A percentile compares a stretch with the other conserved stretches of the same genome.
These are phyloP conservation scores for Axea sp. DNA, from an alignment of 2,888 invertebrate species.

Conservation along the genomic window DNA sequence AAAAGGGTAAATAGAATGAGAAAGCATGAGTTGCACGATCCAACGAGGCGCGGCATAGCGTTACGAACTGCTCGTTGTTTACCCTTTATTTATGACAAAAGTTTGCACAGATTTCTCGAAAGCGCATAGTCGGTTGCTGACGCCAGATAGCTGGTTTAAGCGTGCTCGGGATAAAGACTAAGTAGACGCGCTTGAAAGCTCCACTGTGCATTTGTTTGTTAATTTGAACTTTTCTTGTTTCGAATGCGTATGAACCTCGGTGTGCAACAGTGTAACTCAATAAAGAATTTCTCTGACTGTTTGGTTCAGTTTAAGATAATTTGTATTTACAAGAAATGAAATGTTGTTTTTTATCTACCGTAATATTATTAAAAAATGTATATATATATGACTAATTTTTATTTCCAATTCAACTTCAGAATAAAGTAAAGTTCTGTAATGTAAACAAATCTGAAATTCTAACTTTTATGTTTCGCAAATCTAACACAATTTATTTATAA, in stretches of 20 bases:
- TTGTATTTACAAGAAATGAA: too few relatives aligned
- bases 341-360: too few relatives aligned
- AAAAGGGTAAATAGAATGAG: conserved; percentile 53
- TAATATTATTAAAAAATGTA: too few relatives aligned
- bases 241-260: conserved; percentile 33
- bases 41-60: conserved; percentile 58
- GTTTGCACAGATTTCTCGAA: conserved; percentile 76
- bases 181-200: conserved; percentile 64
- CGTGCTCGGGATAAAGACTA: conserved; percentile 57
- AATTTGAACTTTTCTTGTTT: conserved; percentile 67
- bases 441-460: too few relatives aligned
- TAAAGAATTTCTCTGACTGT: too few relatives aligned
- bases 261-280: conserved; percentile 33
- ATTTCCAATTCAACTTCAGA: too few relatives aligned
- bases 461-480: too few relatives aligned
- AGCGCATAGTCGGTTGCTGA: conserved; percentile 67
- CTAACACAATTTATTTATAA: too few relatives aligned
- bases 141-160: conserved; percentile 66
- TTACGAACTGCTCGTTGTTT: conserved; percentile 71
- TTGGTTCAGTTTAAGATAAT: too few relatives aligned
- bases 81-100: conserved; percentile 78
- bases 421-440: too few relatives aligned
- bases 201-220: conserved; percentile 72
- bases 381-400: too few relatives aligned
- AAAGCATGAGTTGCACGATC: conserved; percentile 68